These are phyloP conservation scores for Vanessa tameamea DNA, from an alignment of 1,140 invertebrate genomes.

Conservation along the genomic window DNA sequence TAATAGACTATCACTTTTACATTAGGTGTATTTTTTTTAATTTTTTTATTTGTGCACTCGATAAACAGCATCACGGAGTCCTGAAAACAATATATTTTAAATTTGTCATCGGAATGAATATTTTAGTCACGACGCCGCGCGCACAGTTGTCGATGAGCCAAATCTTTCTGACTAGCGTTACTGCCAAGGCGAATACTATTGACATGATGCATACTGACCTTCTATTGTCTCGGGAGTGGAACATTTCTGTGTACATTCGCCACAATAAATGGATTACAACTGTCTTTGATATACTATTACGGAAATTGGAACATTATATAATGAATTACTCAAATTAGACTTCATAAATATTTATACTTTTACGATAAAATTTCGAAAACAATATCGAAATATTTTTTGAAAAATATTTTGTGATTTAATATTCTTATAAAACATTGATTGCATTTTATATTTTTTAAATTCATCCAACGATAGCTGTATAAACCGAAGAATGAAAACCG, in stretches of 20 bases:
- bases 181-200: constrained; percentile 69
- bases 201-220: constrained; percentile 65
- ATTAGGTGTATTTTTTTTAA: not conserved
- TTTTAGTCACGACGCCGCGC: constrained; percentile 46
- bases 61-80: constrained; percentile 25
- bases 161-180: constrained; percentile 55
- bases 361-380: too few relatives aligned
- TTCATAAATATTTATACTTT: too few relatives aligned
- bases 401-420: too few relatives aligned
- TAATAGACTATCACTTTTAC: too few relatives aligned
- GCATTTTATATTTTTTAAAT: too few relatives aligned
- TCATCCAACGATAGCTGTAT: too few relatives aligned
- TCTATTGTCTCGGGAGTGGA: constrained; percentile 44
- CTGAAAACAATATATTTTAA: constrained; percentile 44
- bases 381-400: too few relatives aligned
- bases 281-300: not conserved
- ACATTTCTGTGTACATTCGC: constrained; percentile 48
- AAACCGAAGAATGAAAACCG: too few relatives aligned
- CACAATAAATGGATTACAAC: constrained; percentile 10
- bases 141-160: constrained; percentile 61
- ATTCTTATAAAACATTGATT: too few relatives aligned
- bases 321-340: too few relatives aligned
- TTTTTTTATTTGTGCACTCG: not conserved
- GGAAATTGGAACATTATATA: not conserved
- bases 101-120: constrained; percentile 53